phyloP scores from a whole-genome alignment of 2,888 invertebrate genomes.

The Cyclophora albipunctata region DNA sequence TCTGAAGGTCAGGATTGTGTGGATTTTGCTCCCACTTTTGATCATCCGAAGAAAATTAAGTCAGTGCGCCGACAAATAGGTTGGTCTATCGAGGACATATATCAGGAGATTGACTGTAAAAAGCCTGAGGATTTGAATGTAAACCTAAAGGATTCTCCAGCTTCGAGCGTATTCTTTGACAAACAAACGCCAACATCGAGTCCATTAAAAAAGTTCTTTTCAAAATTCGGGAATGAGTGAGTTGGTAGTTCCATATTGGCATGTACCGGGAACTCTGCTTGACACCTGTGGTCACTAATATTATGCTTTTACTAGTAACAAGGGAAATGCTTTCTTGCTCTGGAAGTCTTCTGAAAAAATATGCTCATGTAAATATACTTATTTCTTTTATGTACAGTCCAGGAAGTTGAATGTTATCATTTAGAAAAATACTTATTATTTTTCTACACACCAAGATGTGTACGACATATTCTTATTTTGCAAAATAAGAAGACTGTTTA shows the following conservation, averaged over 20 bases:
- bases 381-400: no score
- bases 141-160: conserved; percentile 40
- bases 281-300: conserved; percentile 7
- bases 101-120: conserved; percentile 68
- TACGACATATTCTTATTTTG: no score
- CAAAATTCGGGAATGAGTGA: conserved; percentile 69
- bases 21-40: conserved; percentile 56
- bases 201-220: conserved; percentile 63
- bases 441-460: no score
- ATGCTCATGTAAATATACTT: no score
- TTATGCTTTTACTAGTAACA: conserved; percentile 15
- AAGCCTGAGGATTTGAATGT: conserved; percentile 37
- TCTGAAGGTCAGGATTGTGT: conserved; percentile 54
- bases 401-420: no score
- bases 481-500: no score
- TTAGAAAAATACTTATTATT: no score
- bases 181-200: conserved; percentile 58
- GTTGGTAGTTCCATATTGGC: conserved; percentile 51
- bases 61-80: conserved; percentile 63
- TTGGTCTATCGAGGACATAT: conserved; percentile 70
- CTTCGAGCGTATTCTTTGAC: conserved; percentile 61
- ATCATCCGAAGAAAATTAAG: conserved; percentile 56
- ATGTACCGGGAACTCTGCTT: conserved; percentile 44
- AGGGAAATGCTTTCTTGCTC: conserved; percentile 3
- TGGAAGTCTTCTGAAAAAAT: no score